Evolutionary conservation across 2,797 vertebrate genomes (phyloP).

Genomic region (Protosalanx chinensis): DNA sequence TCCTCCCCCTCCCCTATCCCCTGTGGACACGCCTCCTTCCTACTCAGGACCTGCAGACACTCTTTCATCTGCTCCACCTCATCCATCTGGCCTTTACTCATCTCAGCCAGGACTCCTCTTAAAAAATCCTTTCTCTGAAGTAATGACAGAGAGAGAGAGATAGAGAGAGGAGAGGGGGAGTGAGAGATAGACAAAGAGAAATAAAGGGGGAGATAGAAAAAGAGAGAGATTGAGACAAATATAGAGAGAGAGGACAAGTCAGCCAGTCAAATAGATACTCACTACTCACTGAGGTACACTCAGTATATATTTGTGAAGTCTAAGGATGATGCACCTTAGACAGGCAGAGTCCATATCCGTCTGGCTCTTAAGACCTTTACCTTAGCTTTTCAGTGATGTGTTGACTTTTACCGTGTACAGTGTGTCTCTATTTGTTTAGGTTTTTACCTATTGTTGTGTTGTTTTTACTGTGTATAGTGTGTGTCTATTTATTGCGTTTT

Average conservation of each 20-base stretch:
- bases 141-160: background rate
- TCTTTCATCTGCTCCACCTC: constrained; percentile 86
- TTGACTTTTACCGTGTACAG: too few species aligned
- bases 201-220: background rate
- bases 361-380: too few species aligned
- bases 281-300: too few species aligned
- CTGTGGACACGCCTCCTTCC: constrained; percentile 23
- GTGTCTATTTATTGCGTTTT: too few species aligned
- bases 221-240: background rate
- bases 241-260: background rate
- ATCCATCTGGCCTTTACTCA: constrained; percentile 79
- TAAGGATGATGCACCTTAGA: too few species aligned
- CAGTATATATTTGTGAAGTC: too few species aligned
- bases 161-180: background rate
- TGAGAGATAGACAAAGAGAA: background rate
- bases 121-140: constrained; percentile 80
- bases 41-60: constrained; percentile 71
- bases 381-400: too few species aligned
- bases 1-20: constrained; percentile 56
- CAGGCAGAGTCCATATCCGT: too few species aligned
- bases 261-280: background rate
- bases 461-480: too few species aligned
- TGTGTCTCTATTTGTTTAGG: too few species aligned
- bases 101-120: constrained; percentile 77
- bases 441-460: too few species aligned